Evolutionary conservation across 2,797 vertebrate species (phyloP), one percentile per base, ranked within the genome.

Genomic region (Trachops cirrhosus): DNA sequence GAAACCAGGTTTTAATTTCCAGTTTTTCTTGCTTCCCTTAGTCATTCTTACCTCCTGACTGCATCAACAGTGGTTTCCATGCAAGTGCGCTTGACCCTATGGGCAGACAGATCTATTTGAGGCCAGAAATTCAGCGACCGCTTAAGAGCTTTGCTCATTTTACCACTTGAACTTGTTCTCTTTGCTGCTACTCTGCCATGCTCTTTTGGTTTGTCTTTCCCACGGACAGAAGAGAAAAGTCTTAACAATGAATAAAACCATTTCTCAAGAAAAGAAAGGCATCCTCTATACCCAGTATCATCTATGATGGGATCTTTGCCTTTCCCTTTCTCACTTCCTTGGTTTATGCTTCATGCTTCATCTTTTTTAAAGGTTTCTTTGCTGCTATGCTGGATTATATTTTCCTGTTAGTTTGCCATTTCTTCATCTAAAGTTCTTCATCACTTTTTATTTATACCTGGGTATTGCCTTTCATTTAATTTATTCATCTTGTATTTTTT

Each of bases 401-500:
- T 84, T 95, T 93, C 64, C 46, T 90, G 44, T 77, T 71, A 29
- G 44, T 86, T 85, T 92, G 18, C 62, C 24, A 41, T 88, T 83
- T 62, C 46, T 92, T 86, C 59, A 57, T 87, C 34, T 64, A 37
- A 14, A 92, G 52, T 71, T 88, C 83, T 91, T 29, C 52, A 80
- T 94, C 70, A 44, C 89, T 74, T 96, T 96, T 82, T 96, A 89
- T 80, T 93, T 97, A 95, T 91, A 93, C 88, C 79, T 90, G 15
- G 88, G 87, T 93, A 64, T 95, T 96, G 73, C 41, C 91, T 96
- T 93, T 95, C 91, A 80, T 93, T 95, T 90, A 84, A 86, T 95
- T 96, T 95, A 94, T 94, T 94, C 91, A 89, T 96, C 57, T 97
- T 97, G 84, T 80, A 5, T 75, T 75, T 91, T 84, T 85, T 78